phyloP scores from a whole-genome alignment of 1,140 invertebrate species.

The Pomacea maculata region DNA sequence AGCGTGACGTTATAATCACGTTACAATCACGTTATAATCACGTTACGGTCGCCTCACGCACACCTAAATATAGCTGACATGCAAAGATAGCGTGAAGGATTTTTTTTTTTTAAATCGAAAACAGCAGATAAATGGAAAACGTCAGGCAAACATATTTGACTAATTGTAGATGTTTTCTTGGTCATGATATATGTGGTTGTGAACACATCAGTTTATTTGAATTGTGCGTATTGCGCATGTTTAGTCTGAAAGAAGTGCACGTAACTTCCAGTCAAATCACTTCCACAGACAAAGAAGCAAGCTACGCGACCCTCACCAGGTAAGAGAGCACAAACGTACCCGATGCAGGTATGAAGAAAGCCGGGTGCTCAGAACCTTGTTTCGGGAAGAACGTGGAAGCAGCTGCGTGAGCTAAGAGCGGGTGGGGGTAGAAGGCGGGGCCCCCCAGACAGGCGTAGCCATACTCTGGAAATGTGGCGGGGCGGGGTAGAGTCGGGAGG shows the following conservation, averaged over 20 bases:
- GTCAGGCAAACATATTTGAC: too few species aligned
- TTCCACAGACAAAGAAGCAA: too few species aligned
- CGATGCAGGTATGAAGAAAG: constrained; percentile 64
- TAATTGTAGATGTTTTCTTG: too few species aligned
- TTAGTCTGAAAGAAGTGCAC: too few species aligned
- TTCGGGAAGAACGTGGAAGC: constrained; percentile 68
- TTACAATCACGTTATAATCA: background rate
- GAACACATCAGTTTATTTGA: too few species aligned
- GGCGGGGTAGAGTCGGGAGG: constrained; percentile 25
- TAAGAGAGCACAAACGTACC: constrained; percentile 61
- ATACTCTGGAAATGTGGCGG: constrained; percentile 48
- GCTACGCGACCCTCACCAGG: too few species aligned
- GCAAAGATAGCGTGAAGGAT: background rate
- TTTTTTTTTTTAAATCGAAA: background rate
- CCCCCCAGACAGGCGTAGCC: constrained; percentile 48
- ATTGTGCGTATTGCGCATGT: too few species aligned
- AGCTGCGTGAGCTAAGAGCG: constrained; percentile 60
- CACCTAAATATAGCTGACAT: background rate
- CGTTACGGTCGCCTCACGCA: background rate
- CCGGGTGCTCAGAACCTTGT: constrained; percentile 67
- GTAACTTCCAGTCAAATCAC: too few species aligned
- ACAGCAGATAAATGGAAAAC: too few species aligned
- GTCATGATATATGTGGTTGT: too few species aligned
- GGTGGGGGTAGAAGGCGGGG: constrained; percentile 62
- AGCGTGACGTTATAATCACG: constrained; percentile 39